Conservation (phyloP, 1,140 invertebrate species). For the Venturia canescens region DNA sequence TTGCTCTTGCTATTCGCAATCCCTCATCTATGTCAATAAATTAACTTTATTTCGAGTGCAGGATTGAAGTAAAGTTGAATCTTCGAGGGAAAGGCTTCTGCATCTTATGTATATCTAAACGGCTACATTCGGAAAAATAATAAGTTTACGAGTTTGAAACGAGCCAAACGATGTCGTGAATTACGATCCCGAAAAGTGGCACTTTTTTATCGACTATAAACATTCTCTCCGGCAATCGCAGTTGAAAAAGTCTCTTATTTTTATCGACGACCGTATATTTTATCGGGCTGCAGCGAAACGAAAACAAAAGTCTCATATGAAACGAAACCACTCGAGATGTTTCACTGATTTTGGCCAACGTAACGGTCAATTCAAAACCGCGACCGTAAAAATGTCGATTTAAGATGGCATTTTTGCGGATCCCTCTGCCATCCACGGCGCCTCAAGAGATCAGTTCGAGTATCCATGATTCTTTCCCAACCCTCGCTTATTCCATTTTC, state of each 20-base stretch:
- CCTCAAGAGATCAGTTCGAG: not conserved
- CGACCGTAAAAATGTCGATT: slow-evolving; percentile 28
- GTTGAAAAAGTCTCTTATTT: slow-evolving; percentile 30
- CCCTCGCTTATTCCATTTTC: not conserved
- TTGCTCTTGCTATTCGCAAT: not conserved
- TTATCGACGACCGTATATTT: slow-evolving; percentile 38
- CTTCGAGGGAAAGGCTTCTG: not conserved
- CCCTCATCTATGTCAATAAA: too few species aligned
- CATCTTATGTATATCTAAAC: not conserved
- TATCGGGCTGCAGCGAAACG: slow-evolving; percentile 20
- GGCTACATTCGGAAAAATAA: not conserved
- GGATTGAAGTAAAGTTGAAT: not conserved
- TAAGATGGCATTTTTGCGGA: slow-evolving; percentile 29
- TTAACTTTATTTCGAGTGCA: not conserved
- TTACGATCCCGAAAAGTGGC: not conserved
- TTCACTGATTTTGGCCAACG: slow-evolving; percentile 12
- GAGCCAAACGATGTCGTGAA: not conserved
- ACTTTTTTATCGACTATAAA: slow-evolving; percentile 6
- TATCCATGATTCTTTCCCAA: not conserved
- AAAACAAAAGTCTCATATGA: not conserved
- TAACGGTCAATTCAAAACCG: not conserved
- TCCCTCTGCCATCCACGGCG: not conserved
- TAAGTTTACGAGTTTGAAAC: slow-evolving; percentile 7
- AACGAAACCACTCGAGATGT: not conserved
- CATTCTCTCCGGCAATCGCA: not conserved